Conservation (phyloP, 2,888 invertebrate genomes). For the Cerastis leucographa region DNA sequence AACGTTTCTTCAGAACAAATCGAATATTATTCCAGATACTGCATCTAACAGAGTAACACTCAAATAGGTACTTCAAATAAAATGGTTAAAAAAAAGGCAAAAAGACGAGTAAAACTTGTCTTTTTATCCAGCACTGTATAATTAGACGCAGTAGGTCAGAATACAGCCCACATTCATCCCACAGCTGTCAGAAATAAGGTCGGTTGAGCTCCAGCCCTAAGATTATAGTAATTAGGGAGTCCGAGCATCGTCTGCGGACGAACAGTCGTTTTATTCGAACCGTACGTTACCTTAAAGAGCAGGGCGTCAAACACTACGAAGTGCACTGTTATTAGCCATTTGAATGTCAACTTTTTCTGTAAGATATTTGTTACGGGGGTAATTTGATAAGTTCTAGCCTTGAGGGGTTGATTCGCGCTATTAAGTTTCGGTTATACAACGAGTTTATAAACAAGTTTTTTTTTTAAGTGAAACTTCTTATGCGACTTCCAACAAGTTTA, state of each 20-base stretch:
- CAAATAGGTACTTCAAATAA: neutral
- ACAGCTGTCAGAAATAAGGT: constrained; percentile 72
- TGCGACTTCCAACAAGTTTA: no score
- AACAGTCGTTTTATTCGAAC: constrained; percentile 45
- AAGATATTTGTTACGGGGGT: neutral
- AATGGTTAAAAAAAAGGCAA: neutral
- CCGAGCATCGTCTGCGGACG: constrained; percentile 10
- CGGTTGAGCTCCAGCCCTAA: constrained; percentile 61
- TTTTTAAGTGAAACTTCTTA: no score
- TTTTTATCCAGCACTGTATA: constrained; percentile 28
- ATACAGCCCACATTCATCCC: constrained; percentile 43
- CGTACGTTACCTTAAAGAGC: constrained; percentile 46
- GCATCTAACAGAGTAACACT: neutral
- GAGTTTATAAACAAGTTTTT: no score
- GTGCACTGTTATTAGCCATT: neutral
- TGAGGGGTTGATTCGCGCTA: neutral
- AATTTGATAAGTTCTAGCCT: neutral
- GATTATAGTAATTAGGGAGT: constrained; percentile 69
- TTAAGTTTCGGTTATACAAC: neutral
- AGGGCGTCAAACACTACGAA: neutral
- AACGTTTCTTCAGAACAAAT: no score
- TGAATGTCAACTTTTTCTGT: constrained; percentile 8
- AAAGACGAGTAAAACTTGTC: neutral
- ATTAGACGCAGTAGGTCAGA: constrained; percentile 52
- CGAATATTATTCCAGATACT: neutral